phyloP scores from a whole-genome alignment of 2,888 invertebrate genomes.

The Pyrgus malvae region DNA sequence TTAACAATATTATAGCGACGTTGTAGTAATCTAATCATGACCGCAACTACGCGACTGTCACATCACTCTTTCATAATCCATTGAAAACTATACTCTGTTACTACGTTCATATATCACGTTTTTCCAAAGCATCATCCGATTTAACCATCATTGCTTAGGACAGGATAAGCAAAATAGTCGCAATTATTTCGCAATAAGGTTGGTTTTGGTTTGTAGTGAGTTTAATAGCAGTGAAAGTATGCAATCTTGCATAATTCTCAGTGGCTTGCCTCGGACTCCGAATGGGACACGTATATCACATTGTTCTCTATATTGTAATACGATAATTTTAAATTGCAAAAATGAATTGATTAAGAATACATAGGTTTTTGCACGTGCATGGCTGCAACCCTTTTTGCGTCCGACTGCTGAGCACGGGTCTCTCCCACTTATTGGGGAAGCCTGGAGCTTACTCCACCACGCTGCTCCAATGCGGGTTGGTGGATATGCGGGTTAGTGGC shows the following conservation, averaged over 20 bases:
- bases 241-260: constrained; percentile 59
- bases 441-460: too few species aligned
- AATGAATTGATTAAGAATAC: too few species aligned
- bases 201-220: constrained; percentile 41
- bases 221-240: constrained; percentile 66
- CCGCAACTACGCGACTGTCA: constrained; percentile 2
- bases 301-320: too few species aligned
- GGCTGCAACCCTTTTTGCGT: too few species aligned
- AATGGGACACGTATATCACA: constrained; percentile 33
- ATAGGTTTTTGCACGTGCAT: too few species aligned
- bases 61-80: neutral
- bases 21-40: constrained; percentile 9
- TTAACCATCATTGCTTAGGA: neutral
- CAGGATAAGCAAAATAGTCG: neutral
- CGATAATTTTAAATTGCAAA: too few species aligned
- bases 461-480: too few species aligned
- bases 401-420: too few species aligned
- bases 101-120: neutral
- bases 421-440: too few species aligned
- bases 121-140: neutral
- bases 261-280: constrained; percentile 56
- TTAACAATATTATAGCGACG: constrained; percentile 2
- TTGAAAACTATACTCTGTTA: neutral
- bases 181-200: constrained; percentile 37
- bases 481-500: too few species aligned